Conservation (phyloP, 2,113 vertebrate species). For the Clarias macrocephalus region DNA sequence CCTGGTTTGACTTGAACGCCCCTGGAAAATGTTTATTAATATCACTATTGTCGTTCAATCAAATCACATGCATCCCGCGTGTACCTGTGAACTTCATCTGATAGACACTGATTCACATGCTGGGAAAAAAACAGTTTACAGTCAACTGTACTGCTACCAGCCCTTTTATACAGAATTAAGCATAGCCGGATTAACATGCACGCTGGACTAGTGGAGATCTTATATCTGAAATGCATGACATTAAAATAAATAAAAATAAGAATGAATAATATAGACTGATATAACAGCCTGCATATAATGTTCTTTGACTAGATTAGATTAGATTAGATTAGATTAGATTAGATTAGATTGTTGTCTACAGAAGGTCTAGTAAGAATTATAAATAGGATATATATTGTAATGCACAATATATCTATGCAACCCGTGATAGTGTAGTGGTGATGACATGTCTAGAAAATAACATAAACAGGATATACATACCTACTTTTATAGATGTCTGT, state of each 20-base stretch:
- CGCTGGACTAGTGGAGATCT: neutral
- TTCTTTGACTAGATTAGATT: too few relatives aligned
- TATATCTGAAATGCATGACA: neutral
- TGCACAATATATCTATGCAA: too few relatives aligned
- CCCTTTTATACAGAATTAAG: neutral
- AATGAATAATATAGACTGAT: neutral
- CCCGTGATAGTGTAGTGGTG: too few relatives aligned
- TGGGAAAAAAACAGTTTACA: neutral
- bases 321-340: too few relatives aligned
- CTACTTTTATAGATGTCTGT: too few relatives aligned
- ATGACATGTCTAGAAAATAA: too few relatives aligned
- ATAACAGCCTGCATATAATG: neutral
- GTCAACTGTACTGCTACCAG: neutral
- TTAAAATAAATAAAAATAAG: neutral
- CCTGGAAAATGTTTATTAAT: neutral
- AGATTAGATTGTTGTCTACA: too few relatives aligned
- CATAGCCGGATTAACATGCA: neutral
- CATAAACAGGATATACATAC: too few relatives aligned
- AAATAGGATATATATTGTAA: too few relatives aligned
- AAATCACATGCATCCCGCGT: neutral
- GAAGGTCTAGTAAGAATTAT: too few relatives aligned
- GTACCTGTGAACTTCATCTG: neutral
- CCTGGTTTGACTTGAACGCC: too few relatives aligned
- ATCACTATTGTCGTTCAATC: neutral
- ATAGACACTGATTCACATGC: neutral